Evolutionary conservation across 1,140 invertebrate species (phyloP).

Genomic region (Aphelinus atriplicis): DNA sequence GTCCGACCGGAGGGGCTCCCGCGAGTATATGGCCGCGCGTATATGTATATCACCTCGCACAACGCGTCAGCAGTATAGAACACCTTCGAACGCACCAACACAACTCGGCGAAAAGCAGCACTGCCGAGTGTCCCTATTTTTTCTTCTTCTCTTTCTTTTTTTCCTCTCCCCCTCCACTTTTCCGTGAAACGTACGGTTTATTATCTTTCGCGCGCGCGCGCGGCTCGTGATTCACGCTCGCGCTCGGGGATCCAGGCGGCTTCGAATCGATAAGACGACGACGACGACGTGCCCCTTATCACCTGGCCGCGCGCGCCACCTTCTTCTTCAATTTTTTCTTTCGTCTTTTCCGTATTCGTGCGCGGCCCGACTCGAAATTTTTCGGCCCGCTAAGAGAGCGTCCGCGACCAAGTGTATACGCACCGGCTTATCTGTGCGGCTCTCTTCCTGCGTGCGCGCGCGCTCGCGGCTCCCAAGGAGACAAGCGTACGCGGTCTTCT

Average conservation of each 20-base stretch:
- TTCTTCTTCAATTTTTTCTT: neutral
- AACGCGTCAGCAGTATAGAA: too few species aligned
- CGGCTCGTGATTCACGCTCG: slow-evolving; percentile 19
- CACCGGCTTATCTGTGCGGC: slow-evolving; percentile 4
- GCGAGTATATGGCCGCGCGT: too few species aligned
- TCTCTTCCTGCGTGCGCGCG: neutral
- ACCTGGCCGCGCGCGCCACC: neutral
- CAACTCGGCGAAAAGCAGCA: too few species aligned
- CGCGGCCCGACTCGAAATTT: too few species aligned
- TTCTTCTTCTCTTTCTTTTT: neutral
- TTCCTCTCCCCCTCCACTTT: neutral
- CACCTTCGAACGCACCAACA: too few species aligned
- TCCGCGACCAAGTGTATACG: neutral
- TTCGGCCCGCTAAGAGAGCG: too few species aligned
- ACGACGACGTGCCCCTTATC: neutral
- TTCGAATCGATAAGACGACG: slow-evolving; percentile 27
- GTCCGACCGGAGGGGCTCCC: too few species aligned
- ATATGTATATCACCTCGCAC: too few species aligned
- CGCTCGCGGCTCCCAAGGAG: too few species aligned
- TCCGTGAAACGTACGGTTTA: neutral
- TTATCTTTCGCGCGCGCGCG: neutral
- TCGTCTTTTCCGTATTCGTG: too few species aligned
- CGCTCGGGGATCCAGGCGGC: neutral
- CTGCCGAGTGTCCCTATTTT: neutral
- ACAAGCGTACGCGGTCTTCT: too few species aligned